phyloP scores from a whole-genome alignment of 2,888 invertebrate genomes.

The Stenichneumon culpator region DNA sequence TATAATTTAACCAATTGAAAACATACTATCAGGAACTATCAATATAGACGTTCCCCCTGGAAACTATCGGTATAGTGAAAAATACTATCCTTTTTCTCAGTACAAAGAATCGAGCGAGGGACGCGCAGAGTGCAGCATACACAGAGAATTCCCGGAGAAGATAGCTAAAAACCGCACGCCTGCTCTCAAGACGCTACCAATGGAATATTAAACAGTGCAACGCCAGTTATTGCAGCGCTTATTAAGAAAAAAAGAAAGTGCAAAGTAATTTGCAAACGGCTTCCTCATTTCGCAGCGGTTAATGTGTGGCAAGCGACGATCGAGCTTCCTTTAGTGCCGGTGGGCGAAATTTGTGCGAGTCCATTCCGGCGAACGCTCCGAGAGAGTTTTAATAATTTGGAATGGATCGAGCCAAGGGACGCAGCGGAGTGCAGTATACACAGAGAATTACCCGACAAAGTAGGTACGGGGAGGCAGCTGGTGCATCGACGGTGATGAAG shows the following conservation, averaged over 20 bases:
- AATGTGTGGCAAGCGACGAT: neutral
- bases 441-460: conserved; percentile 43
- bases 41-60: too few relatives aligned
- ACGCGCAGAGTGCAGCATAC: too few relatives aligned
- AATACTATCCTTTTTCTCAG: too few relatives aligned
- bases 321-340: neutral
- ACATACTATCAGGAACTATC: too few relatives aligned
- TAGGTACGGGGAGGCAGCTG: neutral
- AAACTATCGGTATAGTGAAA: too few relatives aligned
- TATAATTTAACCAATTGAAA: too few relatives aligned
- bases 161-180: neutral
- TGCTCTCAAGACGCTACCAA: neutral
- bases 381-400: conserved; percentile 39
- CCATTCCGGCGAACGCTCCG: neutral
- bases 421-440: conserved; percentile 14
- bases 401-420: conserved; percentile 21
- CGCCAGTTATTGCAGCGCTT: neutral
- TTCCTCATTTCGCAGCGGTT: neutral
- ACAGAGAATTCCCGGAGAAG: too few relatives aligned
- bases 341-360: neutral
- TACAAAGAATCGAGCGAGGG: too few relatives aligned
- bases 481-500: neutral
- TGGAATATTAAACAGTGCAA: neutral
- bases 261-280: too few relatives aligned
- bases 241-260: neutral